phyloP scores from a whole-genome alignment of 2,113 vertebrate species.

The Pseudonaja textilis region DNA sequence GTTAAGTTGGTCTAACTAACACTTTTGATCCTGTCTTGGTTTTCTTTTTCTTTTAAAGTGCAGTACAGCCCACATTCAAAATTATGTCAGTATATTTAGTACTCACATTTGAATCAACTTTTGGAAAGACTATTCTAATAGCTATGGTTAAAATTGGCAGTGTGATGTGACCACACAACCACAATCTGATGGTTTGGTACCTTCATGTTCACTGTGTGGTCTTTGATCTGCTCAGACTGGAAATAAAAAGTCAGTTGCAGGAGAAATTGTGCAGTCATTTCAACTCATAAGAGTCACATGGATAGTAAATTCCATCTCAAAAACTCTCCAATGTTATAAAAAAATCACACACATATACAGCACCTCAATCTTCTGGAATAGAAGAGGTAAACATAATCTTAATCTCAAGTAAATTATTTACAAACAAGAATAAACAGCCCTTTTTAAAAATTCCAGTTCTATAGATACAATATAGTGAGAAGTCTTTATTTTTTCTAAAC shows the following conservation, averaged over 20 bases:
- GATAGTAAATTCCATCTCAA: neutral
- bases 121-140: neutral
- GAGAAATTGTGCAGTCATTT: neutral
- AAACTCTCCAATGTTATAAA: neutral
- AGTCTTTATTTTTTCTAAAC: slow-evolving; percentile 10
- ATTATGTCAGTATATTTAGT: neutral
- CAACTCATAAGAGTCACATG: neutral
- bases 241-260: neutral
- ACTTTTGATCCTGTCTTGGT: neutral
- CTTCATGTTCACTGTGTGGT: neutral
- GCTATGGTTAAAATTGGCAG: no score
- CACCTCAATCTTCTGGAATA: neutral
- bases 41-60: neutral
- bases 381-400: neutral
- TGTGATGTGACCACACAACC: neutral
- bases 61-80: neutral
- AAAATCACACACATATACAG: neutral
- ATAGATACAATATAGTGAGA: neutral
- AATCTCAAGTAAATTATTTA: neutral
- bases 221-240: neutral
- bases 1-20: neutral
- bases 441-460: slow-evolving; percentile 27
- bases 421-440: neutral
- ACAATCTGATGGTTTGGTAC: neutral
- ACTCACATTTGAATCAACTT: neutral